Evolutionary conservation across 2,797 vertebrate species (phyloP).

Genomic region (Bovichtus diacanthus): DNA sequence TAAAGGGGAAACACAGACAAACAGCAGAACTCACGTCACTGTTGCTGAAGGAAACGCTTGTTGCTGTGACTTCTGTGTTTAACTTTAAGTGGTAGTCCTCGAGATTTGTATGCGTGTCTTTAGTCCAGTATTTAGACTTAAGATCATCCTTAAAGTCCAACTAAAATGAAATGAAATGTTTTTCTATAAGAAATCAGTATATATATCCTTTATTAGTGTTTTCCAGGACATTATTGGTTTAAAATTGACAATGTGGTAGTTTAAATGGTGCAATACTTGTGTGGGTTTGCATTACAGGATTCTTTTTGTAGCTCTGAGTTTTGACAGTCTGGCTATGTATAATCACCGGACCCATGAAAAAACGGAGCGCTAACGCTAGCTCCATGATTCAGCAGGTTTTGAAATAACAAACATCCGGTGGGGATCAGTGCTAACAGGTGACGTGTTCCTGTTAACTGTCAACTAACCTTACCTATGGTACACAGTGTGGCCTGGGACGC

Average conservation of each 20-base stretch:
- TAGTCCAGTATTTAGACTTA: background rate
- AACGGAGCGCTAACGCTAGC: background rate
- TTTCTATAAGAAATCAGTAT: background rate
- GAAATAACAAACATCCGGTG: background rate
- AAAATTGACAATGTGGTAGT: background rate
- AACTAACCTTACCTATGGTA: too few relatives aligned
- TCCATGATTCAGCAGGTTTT: background rate
- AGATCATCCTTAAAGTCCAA: background rate
- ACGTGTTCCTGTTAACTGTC: background rate
- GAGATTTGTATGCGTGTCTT: background rate
- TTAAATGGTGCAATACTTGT: background rate
- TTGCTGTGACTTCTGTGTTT: conserved; percentile 36
- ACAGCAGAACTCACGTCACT: conserved; percentile 37
- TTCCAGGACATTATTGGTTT: background rate
- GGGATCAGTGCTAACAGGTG: background rate
- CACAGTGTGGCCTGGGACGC: background rate
- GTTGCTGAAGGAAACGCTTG: conserved; percentile 31
- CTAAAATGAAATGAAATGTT: background rate
- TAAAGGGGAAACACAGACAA: conserved; percentile 62
- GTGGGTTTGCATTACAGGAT: background rate
- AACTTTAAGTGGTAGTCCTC: background rate
- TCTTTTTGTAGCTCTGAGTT: background rate
- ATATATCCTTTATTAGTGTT: background rate
- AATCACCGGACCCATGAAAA: background rate
- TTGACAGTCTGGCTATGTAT: background rate